Evolutionary conservation across 1,140 invertebrate genomes (phyloP), one percentile per base, ranked within the genome.

Genomic region (Eueides isabella): DNA sequence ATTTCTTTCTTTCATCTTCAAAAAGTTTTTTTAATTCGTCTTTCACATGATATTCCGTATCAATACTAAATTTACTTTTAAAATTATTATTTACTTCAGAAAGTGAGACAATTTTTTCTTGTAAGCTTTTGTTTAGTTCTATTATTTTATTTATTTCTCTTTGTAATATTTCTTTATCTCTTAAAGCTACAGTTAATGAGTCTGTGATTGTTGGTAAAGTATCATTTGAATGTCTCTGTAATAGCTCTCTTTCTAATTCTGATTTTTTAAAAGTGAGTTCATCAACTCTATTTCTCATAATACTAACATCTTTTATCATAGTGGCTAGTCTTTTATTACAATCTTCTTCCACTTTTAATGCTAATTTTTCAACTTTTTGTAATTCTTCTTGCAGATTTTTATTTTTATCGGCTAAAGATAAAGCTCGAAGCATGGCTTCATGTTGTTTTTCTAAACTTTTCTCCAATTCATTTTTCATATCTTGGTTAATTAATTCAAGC

Each of bases 391-490:
- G 95, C 29, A 96, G 84, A 67, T 89, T 84, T 85, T 95, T 95
- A 81, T 96, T 96, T 83, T 95, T 93, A 80, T 96, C 95, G 23
- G 95, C 96, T 77, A 96, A 93, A 85, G 94, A 94, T 62, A 96
- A 86, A 31, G 96, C 96, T 82, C 95, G 89, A 26, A 94, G 88
- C 96, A 96, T 96, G 14, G 96, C 96, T 85, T 96, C 96, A 86
- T 96, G 96, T 85, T 96, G 96, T 81, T 96, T 96, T 73, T 94
- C 92, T 71, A 96, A 80, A 31, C 83, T 83, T 70, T 63, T 86
- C 69, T 95, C 94, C 14, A 95, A 78, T 85, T 95, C 94, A 64
- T 93, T 93, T 80, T 95, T 95, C 16, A 96, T 83, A 71, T 94
- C 84, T 7, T 89, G 84, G 85, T 95, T 96, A 12, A 87, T 76